Percentiles rank a stretch among this genome's conserved stretches.
Conservation (phyloP, 2,888 invertebrate species). For the Andricus curvator region DNA sequence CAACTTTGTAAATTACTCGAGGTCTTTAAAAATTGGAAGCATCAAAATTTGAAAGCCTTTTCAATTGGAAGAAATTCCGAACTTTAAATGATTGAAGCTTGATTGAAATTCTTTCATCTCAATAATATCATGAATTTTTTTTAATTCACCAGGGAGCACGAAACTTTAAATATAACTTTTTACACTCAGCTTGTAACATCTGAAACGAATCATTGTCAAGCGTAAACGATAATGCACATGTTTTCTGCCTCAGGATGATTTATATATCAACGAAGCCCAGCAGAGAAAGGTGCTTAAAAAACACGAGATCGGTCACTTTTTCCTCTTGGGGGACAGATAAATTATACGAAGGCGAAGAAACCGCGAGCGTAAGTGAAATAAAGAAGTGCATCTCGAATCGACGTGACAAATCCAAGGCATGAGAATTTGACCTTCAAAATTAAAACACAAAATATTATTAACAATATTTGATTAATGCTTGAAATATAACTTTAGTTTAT, state of each 20-base stretch:
- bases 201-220: slow-evolving; percentile 12
- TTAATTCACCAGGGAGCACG: background rate
- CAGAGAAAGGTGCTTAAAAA: slow-evolving; percentile 7
- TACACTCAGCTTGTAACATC: background rate
- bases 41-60: too few relatives aligned
- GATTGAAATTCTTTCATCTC: background rate
- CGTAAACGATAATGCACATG: slow-evolving; percentile 8
- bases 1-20: too few relatives aligned
- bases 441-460: background rate
- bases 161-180: slow-evolving; percentile 2
- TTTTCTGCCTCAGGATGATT: slow-evolving; percentile 3
- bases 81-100: background rate
- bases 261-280: background rate
- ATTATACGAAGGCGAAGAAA: background rate
- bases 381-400: background rate
- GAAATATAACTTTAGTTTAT: too few relatives aligned
- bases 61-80: too few relatives aligned
- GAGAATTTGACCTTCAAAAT: background rate
- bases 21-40: too few relatives aligned
- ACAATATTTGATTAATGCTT: background rate
- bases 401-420: background rate
- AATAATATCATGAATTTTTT: background rate
- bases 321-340: background rate
- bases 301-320: slow-evolving; percentile 2
- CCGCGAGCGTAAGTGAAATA: slow-evolving; percentile 3